Evolutionary conservation across 2,888 invertebrate genomes (phyloP), one percentile per base, ranked within the genome.

Genomic region (Hemicrepidius hirtus): DNA sequence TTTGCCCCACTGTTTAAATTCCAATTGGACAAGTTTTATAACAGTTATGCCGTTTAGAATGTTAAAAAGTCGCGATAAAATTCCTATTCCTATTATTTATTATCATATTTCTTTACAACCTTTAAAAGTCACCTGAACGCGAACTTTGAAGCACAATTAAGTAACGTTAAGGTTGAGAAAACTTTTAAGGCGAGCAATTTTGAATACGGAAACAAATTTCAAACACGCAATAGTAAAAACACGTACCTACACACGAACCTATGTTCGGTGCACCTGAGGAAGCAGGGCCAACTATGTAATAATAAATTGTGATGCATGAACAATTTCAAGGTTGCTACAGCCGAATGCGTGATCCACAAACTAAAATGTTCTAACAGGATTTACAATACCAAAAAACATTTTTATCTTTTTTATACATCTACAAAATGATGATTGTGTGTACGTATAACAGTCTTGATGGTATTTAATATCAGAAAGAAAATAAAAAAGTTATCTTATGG

Each of bases 131-230:
- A 9, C 32, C 4, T 7, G 32, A 32, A 32, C 32, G 32, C 32
- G 32, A 32, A 32, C 32, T 32, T 32, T 5, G 3, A 32, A 32
- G 32, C 7, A 7, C 32, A 32, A 32, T 32, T 18, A 16, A 46
- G 16, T 4, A 46, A 57, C 53, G 66, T 57, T 55, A 66, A 57
- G 66, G 66, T 46, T 57, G 65, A 65, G 53, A 65, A 53, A 21
- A 37, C 37, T 53, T 37, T 12, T n/a, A 41, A 40, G 53, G 53
- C 53, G 24, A 49, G 35, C 32, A 4, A 20, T 57, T 57, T 37
- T 16, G n/a, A 35, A 55, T 16, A 57, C 40, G 53, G 55, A 66
- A 44, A 66, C 35, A 53, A 65, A 32, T 64, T 49, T 41, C 9
- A 50, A 55, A 18, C 57, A 57, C 57, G 57, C 57, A 32, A 57